Evolutionary conservation across 2,113 vertebrate genomes (phyloP), one percentile per base, ranked within the genome.

Genomic region (Podilymbus podiceps): DNA sequence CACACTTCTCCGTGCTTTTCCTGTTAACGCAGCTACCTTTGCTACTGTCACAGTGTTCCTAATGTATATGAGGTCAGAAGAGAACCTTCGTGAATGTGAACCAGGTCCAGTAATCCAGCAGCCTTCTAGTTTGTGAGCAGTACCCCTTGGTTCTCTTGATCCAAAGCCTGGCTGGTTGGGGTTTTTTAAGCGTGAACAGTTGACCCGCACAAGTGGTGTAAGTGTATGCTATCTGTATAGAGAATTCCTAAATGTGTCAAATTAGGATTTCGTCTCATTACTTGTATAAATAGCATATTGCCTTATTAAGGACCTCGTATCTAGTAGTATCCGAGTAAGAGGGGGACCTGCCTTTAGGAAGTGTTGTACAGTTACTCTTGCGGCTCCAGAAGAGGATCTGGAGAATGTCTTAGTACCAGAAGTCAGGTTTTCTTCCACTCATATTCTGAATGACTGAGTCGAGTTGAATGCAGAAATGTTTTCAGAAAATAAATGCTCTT

Each of bases 11-110:
- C 98, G 99, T 4, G 99, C 99, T 76, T 99, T 99, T 91, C 99
- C 99, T 0, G 99, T 99, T 91, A 99, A 99, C 0, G 99, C 99
- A 3, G 98, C 99, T 24, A 99, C 99, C 53, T 99, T 99, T 22
- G 99, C 99, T 53, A 99, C 99, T 0, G 99, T 99, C 92, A 99
- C 99, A 0, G 98, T 99, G 18, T 98, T 99, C 94, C 99, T 99
- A 6, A 98, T 98, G 96, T 99, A 99, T 8, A 98, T 98, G 7
- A 98, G 98, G 5, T 97, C 98, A 5, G 95, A 95, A 4, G 98
- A 98, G 20, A 96, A 78, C 56, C 93, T 97, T 23, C 94, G 76
- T 8, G 99, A 99, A 71, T 99, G 98, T 5, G 99, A 99, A 52
- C 42, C 97, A 0, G 95, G 93, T 15, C 97, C 96, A 8, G 68